A percentile compares a stretch with the other conserved stretches of the same genome.
Conservation (phyloP, 2,797 vertebrate genomes). For the Sebastes paucispinis region DNA sequence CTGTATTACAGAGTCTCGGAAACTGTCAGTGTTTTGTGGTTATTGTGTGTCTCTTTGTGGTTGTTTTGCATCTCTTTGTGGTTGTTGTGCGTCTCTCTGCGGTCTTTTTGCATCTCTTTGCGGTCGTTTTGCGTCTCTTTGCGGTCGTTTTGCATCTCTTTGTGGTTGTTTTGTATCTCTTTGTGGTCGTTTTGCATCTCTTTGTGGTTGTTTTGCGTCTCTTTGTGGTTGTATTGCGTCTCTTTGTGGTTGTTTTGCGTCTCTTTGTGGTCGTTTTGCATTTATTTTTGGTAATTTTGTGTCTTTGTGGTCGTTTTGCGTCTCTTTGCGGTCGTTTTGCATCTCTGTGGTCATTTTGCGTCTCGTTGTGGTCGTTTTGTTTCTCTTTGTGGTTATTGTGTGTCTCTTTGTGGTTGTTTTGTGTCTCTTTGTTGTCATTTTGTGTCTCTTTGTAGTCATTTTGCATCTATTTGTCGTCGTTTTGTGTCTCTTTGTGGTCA, state of each 20-base stretch:
- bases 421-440: not conserved
- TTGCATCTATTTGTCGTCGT: not conserved
- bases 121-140: not conserved
- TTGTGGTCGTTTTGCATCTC: not conserved
- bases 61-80: too few species aligned
- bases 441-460: not conserved
- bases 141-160: not conserved
- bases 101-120: accelerated
- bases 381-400: not conserved
- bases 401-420: not conserved
- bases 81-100: not conserved
- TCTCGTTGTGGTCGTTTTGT: too few species aligned
- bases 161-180: not conserved
- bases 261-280: too few species aligned
- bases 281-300: too few species aligned
- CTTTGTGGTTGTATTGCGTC: not conserved
- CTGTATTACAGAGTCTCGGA: not conserved
- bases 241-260: not conserved
- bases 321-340: not conserved
- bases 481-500: not conserved
- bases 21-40: not conserved
- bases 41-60: not conserved
- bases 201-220: not conserved
- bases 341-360: too few species aligned
- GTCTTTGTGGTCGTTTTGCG: not conserved